phyloP scores from a whole-genome alignment of 53 echinoderm and acorn worm genomes.

The Luidia sarsii region DNA sequence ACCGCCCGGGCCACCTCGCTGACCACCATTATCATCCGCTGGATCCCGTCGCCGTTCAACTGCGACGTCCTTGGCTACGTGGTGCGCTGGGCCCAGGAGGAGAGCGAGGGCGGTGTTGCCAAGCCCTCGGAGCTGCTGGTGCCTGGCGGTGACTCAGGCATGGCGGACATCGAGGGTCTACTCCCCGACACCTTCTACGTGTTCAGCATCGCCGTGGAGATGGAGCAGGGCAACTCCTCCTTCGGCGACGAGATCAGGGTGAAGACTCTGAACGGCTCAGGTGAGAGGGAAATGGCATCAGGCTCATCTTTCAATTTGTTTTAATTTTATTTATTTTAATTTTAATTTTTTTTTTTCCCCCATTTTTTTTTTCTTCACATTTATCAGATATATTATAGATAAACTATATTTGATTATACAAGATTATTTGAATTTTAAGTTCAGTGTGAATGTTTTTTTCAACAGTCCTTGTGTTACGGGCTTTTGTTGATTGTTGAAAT shows the following conservation, averaged over 20 bases:
- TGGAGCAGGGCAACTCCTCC: slow-evolving; percentile 4
- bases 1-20: too few species aligned
- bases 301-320: too few species aligned
- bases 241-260: slow-evolving; percentile 1
- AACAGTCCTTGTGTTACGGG: too few species aligned
- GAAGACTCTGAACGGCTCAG: slow-evolving; percentile 6
- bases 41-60: slow-evolving; percentile 63
- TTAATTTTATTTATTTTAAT: too few species aligned
- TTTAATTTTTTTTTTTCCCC: too few species aligned
- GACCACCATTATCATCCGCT: slow-evolving; percentile 53
- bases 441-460: too few species aligned
- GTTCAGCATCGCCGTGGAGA: slow-evolving; percentile 20
- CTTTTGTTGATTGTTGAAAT: too few species aligned
- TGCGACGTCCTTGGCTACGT: slow-evolving; percentile 81
- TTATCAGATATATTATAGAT: too few species aligned
- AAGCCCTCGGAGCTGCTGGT: background rate
- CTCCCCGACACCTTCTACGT: slow-evolving; percentile 37
- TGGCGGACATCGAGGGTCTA: slow-evolving; percentile 14
- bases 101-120: background rate
- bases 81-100: too few species aligned
- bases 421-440: too few species aligned
- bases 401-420: too few species aligned
- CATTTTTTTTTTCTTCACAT: too few species aligned
- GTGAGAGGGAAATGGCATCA: background rate
- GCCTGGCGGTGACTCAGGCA: background rate